Conservation (phyloP, 2,113 vertebrate species). For the Centropus unirufus region DNA sequence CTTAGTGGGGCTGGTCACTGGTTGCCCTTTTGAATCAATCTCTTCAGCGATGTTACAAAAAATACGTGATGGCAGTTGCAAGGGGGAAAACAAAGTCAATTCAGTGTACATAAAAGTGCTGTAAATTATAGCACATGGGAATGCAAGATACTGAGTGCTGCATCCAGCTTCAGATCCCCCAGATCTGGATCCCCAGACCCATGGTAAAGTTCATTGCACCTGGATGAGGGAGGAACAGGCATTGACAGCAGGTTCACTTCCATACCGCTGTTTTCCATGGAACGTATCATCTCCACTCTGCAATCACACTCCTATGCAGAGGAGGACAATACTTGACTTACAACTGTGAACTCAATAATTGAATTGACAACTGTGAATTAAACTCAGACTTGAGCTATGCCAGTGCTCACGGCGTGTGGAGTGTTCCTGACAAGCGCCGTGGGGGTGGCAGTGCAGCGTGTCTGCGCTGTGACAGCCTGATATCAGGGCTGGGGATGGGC, state of each 20-base stretch:
- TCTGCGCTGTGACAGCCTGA: background rate
- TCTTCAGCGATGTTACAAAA: background rate
- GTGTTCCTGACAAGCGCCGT: background rate
- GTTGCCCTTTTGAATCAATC: background rate
- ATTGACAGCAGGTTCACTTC: background rate
- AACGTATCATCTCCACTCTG: accelerated
- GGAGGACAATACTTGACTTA: background rate
- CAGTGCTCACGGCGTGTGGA: background rate
- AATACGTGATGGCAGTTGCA: background rate
- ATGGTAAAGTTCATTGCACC: background rate
- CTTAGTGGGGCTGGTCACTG: accelerated
- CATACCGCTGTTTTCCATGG: background rate
- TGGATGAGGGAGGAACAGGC: background rate
- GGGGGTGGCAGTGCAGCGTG: background rate
- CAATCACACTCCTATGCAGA: background rate
- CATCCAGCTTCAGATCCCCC: background rate
- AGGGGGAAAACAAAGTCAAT: background rate
- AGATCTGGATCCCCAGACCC: background rate
- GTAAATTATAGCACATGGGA: background rate
- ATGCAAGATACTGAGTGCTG: background rate
- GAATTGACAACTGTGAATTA: background rate
- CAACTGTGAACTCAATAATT: background rate
- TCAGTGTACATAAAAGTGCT: background rate
- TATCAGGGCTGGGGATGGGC: accelerated
- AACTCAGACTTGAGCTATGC: background rate